Conservation (phyloP, 2,888 invertebrate species). For the Eristalinus sepulchralis region DNA sequence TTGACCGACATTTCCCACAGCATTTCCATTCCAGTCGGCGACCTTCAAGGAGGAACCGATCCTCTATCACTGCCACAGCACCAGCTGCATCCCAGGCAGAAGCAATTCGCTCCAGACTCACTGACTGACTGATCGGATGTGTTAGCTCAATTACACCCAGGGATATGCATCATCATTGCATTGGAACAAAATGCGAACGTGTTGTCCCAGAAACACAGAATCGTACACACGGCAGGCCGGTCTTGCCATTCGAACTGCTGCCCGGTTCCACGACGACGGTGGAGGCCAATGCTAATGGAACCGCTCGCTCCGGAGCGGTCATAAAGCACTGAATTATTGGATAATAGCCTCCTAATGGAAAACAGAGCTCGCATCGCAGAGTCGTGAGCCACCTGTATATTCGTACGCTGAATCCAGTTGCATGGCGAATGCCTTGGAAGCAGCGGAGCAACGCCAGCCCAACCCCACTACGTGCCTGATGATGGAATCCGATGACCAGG, state of each 20-base stretch:
- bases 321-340: constrained; percentile 68
- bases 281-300: constrained; percentile 20
- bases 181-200: constrained; percentile 1
- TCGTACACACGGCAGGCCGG: not conserved
- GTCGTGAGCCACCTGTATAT: constrained; percentile 67
- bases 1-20: not conserved
- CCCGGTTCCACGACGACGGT: not conserved
- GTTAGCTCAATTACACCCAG: constrained; percentile 37
- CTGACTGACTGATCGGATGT: constrained; percentile 19
- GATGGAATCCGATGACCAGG: constrained; percentile 66
- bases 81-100: not conserved
- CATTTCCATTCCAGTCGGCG: not conserved
- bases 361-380: constrained; percentile 59
- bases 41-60: not conserved
- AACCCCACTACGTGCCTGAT: constrained; percentile 60
- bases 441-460: constrained; percentile 31
- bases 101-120: not conserved
- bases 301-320: constrained; percentile 48
- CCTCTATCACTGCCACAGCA: not conserved
- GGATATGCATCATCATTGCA: constrained; percentile 40
- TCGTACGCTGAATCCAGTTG: constrained; percentile 39
- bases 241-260: not conserved
- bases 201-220: constrained; percentile 44
- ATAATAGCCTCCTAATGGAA: constrained; percentile 66
- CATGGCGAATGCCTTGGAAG: constrained; percentile 55